Evolutionary conservation across 2,113 vertebrate species (phyloP), one percentile per base, ranked within the genome.

Genomic region (Scomber japonicus): DNA sequence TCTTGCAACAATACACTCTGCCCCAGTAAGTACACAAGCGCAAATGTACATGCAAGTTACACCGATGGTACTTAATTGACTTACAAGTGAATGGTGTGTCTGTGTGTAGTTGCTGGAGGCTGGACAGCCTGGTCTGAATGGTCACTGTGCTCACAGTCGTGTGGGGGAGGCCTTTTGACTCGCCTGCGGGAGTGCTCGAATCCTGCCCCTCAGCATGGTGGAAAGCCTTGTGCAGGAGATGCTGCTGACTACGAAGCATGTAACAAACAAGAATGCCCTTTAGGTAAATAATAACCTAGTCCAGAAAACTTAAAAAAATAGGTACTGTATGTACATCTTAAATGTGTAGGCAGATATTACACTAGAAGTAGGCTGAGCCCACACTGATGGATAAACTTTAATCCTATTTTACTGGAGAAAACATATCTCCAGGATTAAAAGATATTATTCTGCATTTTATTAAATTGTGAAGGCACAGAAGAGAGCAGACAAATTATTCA

Each of bases 121-220:
- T 99, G 98, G 98, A 96, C 96, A 10, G 90, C 96, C 61, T 99
- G 98, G 98, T 97, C 95, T 9, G 96, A 96, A 0, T 99, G 98
- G 98, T 97, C 97, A 0, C 67, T 88, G 51, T 99, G 98, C 90
- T 96, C 97, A 0, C 94, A 95, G 63, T 96, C 97, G 9, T 99
- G 98, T 68, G 97, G 95, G 0, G 97, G 97, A 35, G 98, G 98
- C 11, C 95, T 99, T 60, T 95, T 91, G 4, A 97, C 96, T 76
- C 95, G 98, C 11, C 94, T 93, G 10, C 94, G 97, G 4, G 91
- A 95, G 67, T 99, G 98, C 78, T 96, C 95, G 80, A 97, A 95
- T 67, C 98, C 98, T 0, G 88, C 91, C 62, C 97, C 98, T 7
- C 95, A 94, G 91, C 93, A 97, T 2, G 96, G 96, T 0, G 98